Base-by-base conservation (phyloP, 2,797 vertebrate species). In the Chelon labrosus region DNA sequence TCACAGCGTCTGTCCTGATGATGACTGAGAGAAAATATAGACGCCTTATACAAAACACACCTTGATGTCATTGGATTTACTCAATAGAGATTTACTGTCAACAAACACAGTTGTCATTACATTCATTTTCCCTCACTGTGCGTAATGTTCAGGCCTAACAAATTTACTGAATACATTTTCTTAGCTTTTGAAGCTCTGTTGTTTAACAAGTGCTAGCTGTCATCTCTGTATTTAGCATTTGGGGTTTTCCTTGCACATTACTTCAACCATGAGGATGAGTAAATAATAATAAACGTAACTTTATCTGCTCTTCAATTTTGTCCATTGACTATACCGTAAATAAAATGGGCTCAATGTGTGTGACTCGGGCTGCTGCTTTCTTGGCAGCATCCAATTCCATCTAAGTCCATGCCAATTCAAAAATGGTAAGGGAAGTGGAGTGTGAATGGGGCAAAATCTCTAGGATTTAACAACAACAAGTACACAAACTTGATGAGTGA, bases 1-100 rank as follows among this genome's bases (percentile, higher is more conserved):
- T 73, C 69, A 70, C 55, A 61, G 79, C 59, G 67, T 78, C 53
- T 44, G 57, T 65, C 14, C 37, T n/a, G 47, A 22, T 68, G 62
- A 65, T 61, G 62, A 37, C n/a, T 31, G 14, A 58, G 22, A 53
- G 61, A 54, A 76, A 79, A 70, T 27, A 38, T 19, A 19, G 44
- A 37, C 10, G 2, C 62, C 51, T 62, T 49, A 50, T 25, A 51
- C 41, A 54, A 61, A 75, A 62, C 25, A 65, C 51, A 65, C 44
- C 54, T 52, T 38, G 27, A 54, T 50, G 60, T 19, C 49, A 73
- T 67, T 19, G 46, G 52, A 74, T n/a, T 46, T 27, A 57, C 22
- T 56, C 49, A 2, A 7, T 47, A 20, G 44, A 56, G 14, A 67
- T 64, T 58, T 25, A 22, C 58, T 37, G 35, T 62, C 65, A 53